These are phyloP conservation scores for Falcunculus frontatus DNA, from an alignment of 2,113 vertebrate species.

Conservation along the genomic window DNA sequence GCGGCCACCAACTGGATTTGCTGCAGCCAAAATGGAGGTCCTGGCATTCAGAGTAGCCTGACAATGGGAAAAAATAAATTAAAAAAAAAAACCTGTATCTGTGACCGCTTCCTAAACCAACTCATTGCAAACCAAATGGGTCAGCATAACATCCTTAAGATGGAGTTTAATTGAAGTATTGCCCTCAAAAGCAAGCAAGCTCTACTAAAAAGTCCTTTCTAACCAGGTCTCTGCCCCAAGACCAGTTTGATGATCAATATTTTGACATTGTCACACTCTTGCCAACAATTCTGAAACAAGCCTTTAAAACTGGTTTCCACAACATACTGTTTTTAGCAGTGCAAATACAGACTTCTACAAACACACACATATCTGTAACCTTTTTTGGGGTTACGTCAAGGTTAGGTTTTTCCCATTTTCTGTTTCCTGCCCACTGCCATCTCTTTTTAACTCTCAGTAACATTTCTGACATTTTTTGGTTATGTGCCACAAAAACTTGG, in stretches of 20 bases:
- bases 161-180: background rate
- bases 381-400: background rate
- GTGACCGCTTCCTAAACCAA: background rate
- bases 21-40: conserved; percentile 96
- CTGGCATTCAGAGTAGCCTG: conserved; percentile 98
- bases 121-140: background rate
- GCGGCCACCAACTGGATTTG: conserved; percentile 89
- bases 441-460: background rate
- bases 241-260: background rate
- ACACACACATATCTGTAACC: background rate
- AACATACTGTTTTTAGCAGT: background rate
- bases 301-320: background rate
- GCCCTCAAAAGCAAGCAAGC: background rate
- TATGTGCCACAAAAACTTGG: background rate
- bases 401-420: background rate
- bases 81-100: fast-evolving
- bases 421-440: background rate
- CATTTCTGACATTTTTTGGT: background rate
- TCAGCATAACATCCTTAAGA: background rate
- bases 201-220: background rate
- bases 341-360: background rate
- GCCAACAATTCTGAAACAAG: background rate
- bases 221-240: background rate
- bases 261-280: background rate
- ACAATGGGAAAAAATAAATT: background rate